Base-by-base conservation (phyloP, 37 sponge, comb jelly and placozoan genomes). In the Halisarca cf. caerulea region DNA sequence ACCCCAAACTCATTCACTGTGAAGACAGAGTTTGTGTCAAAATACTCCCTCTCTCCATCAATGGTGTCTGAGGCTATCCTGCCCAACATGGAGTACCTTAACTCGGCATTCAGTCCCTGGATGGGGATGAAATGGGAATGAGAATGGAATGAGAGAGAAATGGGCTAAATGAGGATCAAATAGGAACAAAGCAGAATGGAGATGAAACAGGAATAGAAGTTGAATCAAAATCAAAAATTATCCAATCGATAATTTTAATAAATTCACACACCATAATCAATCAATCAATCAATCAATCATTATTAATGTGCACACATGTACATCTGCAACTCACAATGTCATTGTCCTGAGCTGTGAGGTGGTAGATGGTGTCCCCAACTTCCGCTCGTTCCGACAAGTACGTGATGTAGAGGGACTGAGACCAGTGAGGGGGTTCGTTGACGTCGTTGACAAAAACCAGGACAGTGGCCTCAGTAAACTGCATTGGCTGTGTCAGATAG, bases 401-500 rank as follows among this genome's bases (percentile, higher is more conserved):
- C 0, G 77, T 43, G 45, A 74, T 38, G 77, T 74, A 74, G 23
- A 42, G 43, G 17, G 77, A 74, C 25, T 38, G 43, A 23, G 77
- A 44, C 77, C 77, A 74, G 21, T 24, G 21, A 44, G 77, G 77
- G 2, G 20, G 42, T 6, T 74, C 77, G 6, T 74, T 74, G 24
- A 74, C 77, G 36, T 74, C 77, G 11, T 74, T 74, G 1, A 74
- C 77, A 74, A 20, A 74, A 11, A 74, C 77, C 11, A 74, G 24
- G 24, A 74, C 77, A 4, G 77, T 74, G 45, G 77, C 77, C 41
- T 74, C 44, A 40, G 77, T 37, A 5, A 40, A 74, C 45, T 44
- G 42, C 2, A 2, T 74, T 0, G 44, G 0, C 7, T 74, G 38
- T 11, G 77, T 74, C 25, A 21, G 42, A 23, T 37, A 74, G 42